These are phyloP conservation scores for Zaprionus capensis DNA, from an alignment of 1,140 invertebrate genomes.

Conservation along the genomic window DNA sequence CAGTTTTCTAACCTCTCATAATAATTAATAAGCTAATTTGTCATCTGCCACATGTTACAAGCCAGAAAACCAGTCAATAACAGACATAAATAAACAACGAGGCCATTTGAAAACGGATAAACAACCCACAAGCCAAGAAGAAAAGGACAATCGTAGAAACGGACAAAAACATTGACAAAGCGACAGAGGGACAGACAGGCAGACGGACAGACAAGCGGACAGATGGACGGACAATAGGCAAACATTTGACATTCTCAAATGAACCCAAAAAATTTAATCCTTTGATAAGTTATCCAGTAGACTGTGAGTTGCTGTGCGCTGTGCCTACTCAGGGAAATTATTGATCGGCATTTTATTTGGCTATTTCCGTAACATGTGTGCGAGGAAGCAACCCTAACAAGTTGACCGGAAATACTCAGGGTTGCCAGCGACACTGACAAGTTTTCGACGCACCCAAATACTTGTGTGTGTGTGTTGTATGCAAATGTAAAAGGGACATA, in stretches of 20 bases:
- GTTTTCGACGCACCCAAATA: background rate
- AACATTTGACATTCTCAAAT: constrained; percentile 48
- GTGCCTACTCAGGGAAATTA: constrained; percentile 58
- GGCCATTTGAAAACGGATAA: constrained; percentile 39
- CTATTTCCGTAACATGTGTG: constrained; percentile 57
- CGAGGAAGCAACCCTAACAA: constrained; percentile 44
- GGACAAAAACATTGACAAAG: background rate
- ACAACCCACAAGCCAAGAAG: constrained; percentile 30
- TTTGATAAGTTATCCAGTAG: constrained; percentile 55
- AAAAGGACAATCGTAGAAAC: constrained; percentile 44
- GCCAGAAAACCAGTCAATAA: constrained; percentile 23
- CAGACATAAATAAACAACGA: constrained; percentile 63
- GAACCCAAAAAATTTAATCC: constrained; percentile 69
- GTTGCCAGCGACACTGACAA: background rate
- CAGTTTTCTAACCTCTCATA: background rate
- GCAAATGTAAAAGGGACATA: constrained; percentile 54
- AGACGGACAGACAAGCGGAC: constrained; percentile 9
- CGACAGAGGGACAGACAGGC: background rate
- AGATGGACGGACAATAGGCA: constrained; percentile 26
- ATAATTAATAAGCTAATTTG: constrained; percentile 26
- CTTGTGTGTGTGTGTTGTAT: constrained; percentile 25
- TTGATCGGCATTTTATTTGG: constrained; percentile 75
- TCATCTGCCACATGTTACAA: constrained; percentile 17
- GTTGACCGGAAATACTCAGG: constrained; percentile 61
- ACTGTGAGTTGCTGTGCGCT: background rate